phyloP scores from a whole-genome alignment of 2,888 invertebrate genomes.

The Cerceris rybyensis region DNA sequence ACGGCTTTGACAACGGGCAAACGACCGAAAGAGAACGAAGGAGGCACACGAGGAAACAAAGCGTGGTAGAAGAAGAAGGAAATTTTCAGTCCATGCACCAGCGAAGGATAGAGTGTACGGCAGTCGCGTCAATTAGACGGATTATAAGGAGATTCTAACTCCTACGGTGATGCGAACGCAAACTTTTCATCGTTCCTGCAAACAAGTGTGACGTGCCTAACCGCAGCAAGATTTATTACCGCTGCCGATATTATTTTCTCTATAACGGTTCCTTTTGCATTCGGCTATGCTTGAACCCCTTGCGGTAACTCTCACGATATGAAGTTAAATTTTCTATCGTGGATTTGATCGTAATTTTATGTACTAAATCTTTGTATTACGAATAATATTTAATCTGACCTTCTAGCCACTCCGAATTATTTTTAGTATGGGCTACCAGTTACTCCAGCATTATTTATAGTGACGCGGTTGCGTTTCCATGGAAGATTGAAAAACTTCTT shows the following conservation, averaged over 20 bases:
- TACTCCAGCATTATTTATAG: too few species aligned
- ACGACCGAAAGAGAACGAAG: not conserved
- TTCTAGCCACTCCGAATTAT: too few species aligned
- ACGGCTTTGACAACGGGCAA: conserved; percentile 5
- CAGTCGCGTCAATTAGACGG: conserved; percentile 55
- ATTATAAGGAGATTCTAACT: conserved; percentile 36
- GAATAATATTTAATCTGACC: too few species aligned
- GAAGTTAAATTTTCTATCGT: not conserved
- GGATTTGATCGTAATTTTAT: too few species aligned
- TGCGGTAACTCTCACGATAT: not conserved
- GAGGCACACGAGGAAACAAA: not conserved
- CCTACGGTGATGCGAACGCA: conserved; percentile 21
- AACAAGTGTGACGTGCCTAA: conserved; percentile 73
- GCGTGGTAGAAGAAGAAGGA: not conserved
- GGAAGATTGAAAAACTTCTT: too few species aligned
- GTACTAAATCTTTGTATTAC: too few species aligned
- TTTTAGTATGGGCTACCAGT: too few species aligned
- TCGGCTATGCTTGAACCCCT: not conserved
- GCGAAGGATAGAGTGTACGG: conserved; percentile 11
- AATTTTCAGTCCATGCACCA: conserved; percentile 2
- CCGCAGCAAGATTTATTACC: conserved; percentile 72
- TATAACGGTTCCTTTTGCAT: conserved; percentile 40
- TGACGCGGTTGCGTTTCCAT: too few species aligned
- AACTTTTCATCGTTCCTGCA: conserved; percentile 65
- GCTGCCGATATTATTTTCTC: conserved; percentile 1